phyloP scores from a whole-genome alignment of 2,888 invertebrate genomes.

The Pterostichus niger region DNA sequence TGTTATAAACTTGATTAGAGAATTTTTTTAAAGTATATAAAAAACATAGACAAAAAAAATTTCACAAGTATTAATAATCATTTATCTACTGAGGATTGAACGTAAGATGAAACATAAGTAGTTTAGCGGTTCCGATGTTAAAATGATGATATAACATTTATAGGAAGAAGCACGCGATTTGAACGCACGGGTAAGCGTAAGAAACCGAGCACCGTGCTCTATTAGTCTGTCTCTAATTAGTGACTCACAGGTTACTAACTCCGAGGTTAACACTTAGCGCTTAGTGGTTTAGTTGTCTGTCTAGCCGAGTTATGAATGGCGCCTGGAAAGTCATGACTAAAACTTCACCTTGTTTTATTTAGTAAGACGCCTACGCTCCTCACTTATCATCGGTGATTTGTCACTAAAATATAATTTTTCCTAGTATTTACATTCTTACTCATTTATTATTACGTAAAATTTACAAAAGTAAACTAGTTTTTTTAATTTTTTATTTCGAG shows the following conservation, averaged over 20 bases:
- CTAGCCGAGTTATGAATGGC: constrained; percentile 22
- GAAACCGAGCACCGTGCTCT: constrained; percentile 35
- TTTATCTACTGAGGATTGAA: no score
- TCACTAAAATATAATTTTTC: background rate
- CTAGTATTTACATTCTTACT: background rate
- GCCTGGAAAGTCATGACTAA: constrained; percentile 3
- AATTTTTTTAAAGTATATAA: no score
- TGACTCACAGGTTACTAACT: constrained; percentile 48
- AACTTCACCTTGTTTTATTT: constrained; percentile 39
- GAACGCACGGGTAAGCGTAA: constrained; percentile 52
- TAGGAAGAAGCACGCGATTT: constrained; percentile 26
- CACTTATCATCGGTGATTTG: background rate
- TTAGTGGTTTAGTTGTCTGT: background rate
- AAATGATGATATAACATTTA: constrained; percentile 43
- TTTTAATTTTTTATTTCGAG: no score
- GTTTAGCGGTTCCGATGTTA: background rate
- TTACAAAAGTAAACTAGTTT: no score
- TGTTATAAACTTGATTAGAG: no score
- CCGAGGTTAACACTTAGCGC: constrained; percentile 39
- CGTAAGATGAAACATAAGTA: background rate
- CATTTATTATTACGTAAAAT: background rate
- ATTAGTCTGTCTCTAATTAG: constrained; percentile 51
- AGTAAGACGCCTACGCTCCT: background rate
- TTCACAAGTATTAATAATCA: no score
- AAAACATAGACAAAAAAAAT: no score